These are phyloP conservation scores for Paratrypauchen microcephalus DNA, from an alignment of 2,797 vertebrate species.

Conservation along the genomic window DNA sequence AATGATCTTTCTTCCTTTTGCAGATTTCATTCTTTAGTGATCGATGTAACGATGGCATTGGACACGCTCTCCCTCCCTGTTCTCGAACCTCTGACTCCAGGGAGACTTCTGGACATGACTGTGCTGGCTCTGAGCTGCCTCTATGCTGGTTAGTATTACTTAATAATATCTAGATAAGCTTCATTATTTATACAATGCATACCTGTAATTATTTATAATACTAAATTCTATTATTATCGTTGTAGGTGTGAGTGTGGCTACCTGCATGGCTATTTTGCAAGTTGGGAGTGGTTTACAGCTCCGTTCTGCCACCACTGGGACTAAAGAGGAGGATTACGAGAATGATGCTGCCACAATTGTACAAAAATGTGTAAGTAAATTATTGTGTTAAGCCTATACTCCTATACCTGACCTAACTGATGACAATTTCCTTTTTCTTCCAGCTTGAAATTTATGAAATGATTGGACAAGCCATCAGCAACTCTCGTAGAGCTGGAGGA, in stretches of 20 bases:
- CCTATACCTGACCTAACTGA: background rate
- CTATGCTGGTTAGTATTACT: conserved; percentile 86
- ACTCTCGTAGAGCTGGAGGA: conserved; percentile 92
- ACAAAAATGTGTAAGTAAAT: conserved; percentile 94
- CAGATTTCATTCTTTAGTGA: conserved; percentile 97
- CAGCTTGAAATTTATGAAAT: conserved; percentile 99
- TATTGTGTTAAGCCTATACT: background rate
- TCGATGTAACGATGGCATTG: conserved; percentile 98
- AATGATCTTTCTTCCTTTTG: background rate
- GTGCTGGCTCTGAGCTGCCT: conserved; percentile 97
- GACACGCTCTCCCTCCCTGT: conserved; percentile 96
- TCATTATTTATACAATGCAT: background rate
- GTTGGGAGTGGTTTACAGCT: conserved; percentile 94
- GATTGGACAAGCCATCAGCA: conserved; percentile 97
- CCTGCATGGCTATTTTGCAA: conserved; percentile 97
- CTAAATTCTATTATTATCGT: background rate
- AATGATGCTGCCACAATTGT: conserved; percentile 98
- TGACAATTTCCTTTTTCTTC: conserved; percentile 44
- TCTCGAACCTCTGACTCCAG: conserved; percentile 92
- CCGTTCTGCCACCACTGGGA: conserved; percentile 90
- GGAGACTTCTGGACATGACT: conserved; percentile 93
- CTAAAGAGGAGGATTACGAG: conserved; percentile 98
- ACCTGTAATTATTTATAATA: background rate
- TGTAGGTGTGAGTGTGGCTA: conserved; percentile 94
- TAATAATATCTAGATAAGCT: background rate